Percentiles rank a stretch among this genome's conserved stretches.
Conservation (phyloP, 2,797 vertebrate genomes). For the Poeciliopsis infans region DNA sequence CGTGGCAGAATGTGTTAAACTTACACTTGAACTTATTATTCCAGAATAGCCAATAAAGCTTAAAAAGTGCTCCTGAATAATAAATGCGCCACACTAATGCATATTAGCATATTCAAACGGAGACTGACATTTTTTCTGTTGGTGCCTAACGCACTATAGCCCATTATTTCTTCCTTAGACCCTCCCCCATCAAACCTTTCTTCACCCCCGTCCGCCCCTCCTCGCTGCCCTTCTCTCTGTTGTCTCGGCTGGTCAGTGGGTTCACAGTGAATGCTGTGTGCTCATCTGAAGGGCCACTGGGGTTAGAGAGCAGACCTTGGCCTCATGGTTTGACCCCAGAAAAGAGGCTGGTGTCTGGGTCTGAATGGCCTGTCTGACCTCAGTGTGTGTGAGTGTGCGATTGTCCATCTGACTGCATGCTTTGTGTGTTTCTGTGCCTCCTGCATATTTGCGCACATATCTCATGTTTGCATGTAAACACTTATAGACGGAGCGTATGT, state of each 20-base stretch:
- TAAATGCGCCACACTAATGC: background rate
- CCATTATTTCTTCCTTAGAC: constrained; percentile 36
- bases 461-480: constrained; percentile 24
- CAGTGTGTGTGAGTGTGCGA: constrained; percentile 22
- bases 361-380: constrained; percentile 78
- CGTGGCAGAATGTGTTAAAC: background rate
- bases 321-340: constrained; percentile 79
- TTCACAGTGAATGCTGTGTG: constrained; percentile 48
- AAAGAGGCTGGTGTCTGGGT: constrained; percentile 78
- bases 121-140: constrained; percentile 18
- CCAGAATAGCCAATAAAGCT: constrained; percentile 3
- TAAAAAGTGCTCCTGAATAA: constrained; percentile 6
- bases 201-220: constrained; percentile 17
- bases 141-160: constrained; percentile 28
- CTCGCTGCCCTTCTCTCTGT: constrained; percentile 12
- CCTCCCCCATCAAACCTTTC: constrained; percentile 44
- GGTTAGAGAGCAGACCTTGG: constrained; percentile 78
- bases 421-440: constrained; percentile 28
- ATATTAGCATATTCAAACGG: constrained; percentile 32
- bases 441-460: constrained; percentile 25
- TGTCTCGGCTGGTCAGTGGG: constrained; percentile 58
- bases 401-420: constrained; percentile 38
- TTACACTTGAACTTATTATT: background rate
- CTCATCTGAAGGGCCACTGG: constrained; percentile 47
- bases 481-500: background rate